These are phyloP conservation scores for Rhabdomys pumilio DNA, from an alignment of 2,797 vertebrate genomes.

Conservation along the genomic window DNA sequence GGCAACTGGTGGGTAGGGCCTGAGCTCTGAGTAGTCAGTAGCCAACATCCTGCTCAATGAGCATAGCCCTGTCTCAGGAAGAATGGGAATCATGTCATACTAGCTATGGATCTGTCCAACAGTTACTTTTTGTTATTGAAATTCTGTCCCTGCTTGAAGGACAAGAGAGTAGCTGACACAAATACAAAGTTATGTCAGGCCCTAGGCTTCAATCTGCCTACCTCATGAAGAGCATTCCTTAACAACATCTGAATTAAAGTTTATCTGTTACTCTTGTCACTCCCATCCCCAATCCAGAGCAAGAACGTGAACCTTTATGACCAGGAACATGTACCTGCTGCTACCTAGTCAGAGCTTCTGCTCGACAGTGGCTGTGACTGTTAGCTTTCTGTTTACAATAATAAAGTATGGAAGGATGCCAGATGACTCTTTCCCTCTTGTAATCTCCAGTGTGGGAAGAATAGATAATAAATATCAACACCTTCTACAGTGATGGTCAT, in stretches of 20 bases:
- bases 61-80: neutral
- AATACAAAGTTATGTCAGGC: neutral
- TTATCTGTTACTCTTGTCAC: neutral
- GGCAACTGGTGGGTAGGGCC: neutral
- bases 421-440: neutral
- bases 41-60: neutral
- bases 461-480: too few relatives aligned
- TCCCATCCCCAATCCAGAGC: neutral
- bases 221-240: neutral
- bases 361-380: neutral
- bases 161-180: neutral
- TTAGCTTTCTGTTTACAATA: too few relatives aligned
- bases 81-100: neutral
- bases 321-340: neutral
- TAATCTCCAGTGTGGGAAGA: neutral
- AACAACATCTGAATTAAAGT: neutral
- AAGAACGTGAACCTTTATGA: neutral
- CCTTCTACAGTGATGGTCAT: too few relatives aligned
- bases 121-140: neutral
- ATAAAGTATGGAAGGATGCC: neutral
- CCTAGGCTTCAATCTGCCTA: neutral
- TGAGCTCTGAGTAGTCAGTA: neutral
- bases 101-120: fast-evolving
- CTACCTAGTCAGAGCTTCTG: neutral
- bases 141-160: neutral